Evolutionary conservation across 2,797 vertebrate species (phyloP).

Genomic region (Megaceryle alcyon): DNA sequence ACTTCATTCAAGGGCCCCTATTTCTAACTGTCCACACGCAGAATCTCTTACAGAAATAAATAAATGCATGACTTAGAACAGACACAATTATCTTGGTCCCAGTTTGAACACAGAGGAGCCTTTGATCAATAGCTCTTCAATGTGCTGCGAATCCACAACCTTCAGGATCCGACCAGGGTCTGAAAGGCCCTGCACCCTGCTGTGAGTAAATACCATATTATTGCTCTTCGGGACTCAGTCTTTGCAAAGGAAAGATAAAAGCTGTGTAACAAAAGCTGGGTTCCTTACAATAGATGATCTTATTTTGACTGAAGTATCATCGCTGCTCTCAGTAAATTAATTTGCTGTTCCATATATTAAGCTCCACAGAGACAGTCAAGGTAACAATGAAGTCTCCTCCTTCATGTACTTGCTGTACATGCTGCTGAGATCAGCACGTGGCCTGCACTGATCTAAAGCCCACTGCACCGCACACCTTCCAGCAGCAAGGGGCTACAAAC

Average conservation of each 20-base stretch:
- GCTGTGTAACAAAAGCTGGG: constrained; percentile 14
- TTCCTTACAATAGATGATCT: constrained; percentile 6
- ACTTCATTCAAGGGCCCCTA: neutral
- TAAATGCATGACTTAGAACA: neutral
- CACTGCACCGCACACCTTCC: neutral
- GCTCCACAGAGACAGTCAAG: neutral
- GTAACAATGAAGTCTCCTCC: neutral
- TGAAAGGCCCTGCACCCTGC: neutral
- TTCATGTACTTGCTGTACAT: neutral
- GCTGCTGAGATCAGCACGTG: neutral
- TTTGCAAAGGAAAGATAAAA: constrained; percentile 51
- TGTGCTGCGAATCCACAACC: neutral
- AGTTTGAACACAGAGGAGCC: constrained; percentile 4
- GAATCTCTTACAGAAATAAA: neutral
- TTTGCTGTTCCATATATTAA: constrained; percentile 48
- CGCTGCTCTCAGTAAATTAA: constrained; percentile 9
- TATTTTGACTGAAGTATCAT: constrained; percentile 34
- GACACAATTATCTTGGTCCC: constrained; percentile 21
- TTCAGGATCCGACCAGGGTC: neutral
- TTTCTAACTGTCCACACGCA: neutral
- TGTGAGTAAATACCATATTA: constrained; percentile 37
- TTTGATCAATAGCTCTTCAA: constrained; percentile 42
- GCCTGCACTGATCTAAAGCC: neutral
- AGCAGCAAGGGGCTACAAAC: neutral
- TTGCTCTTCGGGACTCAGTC: neutral